Evolutionary conservation across 2,113 vertebrate genomes (phyloP).

Genomic region (Corythoichthys intestinalis): DNA sequence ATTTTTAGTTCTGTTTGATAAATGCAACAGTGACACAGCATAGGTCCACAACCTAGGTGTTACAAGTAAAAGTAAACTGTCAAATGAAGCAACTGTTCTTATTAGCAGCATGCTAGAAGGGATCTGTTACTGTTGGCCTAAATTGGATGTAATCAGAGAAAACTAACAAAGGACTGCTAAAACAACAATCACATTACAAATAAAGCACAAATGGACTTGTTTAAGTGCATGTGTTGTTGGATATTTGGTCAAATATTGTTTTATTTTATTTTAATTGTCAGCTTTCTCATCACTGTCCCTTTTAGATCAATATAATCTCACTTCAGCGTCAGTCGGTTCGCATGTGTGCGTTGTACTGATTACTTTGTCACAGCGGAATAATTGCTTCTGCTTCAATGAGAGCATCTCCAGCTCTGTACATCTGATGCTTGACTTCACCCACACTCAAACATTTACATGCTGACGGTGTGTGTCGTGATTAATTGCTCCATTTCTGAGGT

Average conservation of each 20-base stretch:
- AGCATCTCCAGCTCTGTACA: constrained; percentile 36
- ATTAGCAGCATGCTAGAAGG: not conserved
- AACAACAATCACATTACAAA: constrained; percentile 39
- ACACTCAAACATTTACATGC: constrained; percentile 8
- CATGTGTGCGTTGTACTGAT: constrained; percentile 32
- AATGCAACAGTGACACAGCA: no score
- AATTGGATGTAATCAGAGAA: constrained; percentile 18
- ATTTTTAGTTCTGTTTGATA: no score
- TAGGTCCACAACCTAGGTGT: not conserved
- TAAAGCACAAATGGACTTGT: constrained; percentile 10
- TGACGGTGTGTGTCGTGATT: constrained; percentile 32
- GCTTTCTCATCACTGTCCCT: not conserved
- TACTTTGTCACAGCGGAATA: constrained; percentile 57
- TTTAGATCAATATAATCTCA: constrained; percentile 8
- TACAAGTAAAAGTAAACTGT: not conserved
- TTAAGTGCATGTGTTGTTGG: not conserved
- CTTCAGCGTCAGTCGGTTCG: constrained; percentile 3
- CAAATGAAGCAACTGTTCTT: not conserved
- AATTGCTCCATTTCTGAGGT: constrained; percentile 36
- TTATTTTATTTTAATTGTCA: not conserved
- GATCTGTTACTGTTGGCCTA: constrained; percentile 11
- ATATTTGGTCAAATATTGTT: constrained; percentile 6
- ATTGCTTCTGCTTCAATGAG: constrained; percentile 54
- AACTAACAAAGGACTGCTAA: constrained; percentile 25
- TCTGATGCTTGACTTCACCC: constrained; percentile 36